phyloP scores from a whole-genome alignment of 2,113 vertebrate species.

The Erpornis zantholeuca region DNA sequence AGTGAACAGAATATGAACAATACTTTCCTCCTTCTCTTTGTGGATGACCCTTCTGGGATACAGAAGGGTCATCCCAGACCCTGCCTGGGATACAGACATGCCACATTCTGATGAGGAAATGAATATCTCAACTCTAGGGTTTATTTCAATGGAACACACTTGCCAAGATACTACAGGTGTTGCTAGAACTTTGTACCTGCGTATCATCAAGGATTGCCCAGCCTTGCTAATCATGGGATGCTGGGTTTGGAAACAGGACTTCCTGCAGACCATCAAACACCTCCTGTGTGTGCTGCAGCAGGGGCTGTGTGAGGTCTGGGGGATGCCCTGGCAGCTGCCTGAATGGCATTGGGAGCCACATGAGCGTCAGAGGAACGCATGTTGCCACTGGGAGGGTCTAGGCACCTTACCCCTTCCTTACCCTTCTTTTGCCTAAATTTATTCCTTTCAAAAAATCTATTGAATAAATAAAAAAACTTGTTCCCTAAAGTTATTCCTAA shows the following conservation, averaged over 20 bases:
- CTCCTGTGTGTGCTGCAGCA: background rate
- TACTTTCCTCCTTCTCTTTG: background rate
- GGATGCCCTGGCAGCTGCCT: background rate
- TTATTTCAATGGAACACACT: background rate
- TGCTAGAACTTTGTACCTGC: background rate
- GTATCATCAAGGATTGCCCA: background rate
- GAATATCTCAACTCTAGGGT: background rate
- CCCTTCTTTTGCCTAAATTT: background rate
- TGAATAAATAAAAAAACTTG: background rate
- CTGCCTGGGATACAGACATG: background rate
- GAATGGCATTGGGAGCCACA: background rate
- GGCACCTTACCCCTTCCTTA: background rate
- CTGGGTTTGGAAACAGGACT: background rate
- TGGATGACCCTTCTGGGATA: background rate
- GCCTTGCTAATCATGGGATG: background rate
- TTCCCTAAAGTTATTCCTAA: background rate
- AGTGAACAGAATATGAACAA: background rate
- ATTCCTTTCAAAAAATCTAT: background rate
- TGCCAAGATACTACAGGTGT: background rate
- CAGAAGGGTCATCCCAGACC: too few relatives aligned
- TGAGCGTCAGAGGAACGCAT: background rate
- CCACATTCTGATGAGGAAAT: background rate
- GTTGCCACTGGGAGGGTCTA: background rate
- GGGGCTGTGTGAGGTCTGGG: background rate
- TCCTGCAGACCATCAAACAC: accelerated